A percentile compares a stretch with the other conserved stretches of the same genome.
These are phyloP conservation scores for Cinclus cinclus DNA, from an alignment of 2,113 vertebrate species.

Conservation along the genomic window DNA sequence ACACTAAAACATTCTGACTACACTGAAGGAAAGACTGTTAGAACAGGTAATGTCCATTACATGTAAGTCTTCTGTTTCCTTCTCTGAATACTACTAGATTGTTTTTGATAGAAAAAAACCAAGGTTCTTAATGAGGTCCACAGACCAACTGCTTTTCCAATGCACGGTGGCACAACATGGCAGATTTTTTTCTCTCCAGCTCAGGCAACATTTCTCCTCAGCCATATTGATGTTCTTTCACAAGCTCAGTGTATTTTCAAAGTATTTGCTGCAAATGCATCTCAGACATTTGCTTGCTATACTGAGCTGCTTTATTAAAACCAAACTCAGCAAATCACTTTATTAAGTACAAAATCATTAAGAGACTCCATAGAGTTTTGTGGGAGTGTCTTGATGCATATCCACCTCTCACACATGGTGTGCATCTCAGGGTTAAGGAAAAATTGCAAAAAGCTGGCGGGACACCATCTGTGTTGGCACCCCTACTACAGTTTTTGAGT, in stretches of 20 bases:
- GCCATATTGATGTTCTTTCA: not conserved
- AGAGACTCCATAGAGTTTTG: not conserved
- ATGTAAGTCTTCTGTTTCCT: fast-evolving
- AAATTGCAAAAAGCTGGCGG: not conserved
- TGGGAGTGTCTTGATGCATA: not conserved
- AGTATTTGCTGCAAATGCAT: not conserved
- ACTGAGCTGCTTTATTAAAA: not conserved
- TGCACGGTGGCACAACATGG: not conserved
- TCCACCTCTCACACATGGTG: not conserved
- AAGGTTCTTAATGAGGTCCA: not conserved
- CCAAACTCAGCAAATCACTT: not conserved
- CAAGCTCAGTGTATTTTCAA: not conserved
- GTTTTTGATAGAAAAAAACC: not conserved
- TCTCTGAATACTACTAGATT: not conserved
- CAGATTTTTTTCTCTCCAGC: not conserved
- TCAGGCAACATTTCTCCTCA: not conserved
- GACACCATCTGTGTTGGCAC: not conserved
- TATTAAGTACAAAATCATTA: not conserved
- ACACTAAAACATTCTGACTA: not conserved
- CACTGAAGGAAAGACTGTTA: not conserved
- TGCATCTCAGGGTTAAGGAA: not conserved
- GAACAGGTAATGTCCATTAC: not conserved
- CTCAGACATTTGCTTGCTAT: not conserved
- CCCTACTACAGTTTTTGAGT: not conserved
- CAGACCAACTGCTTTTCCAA: not conserved